Conservation (phyloP, 2,888 invertebrate species). For the Lepas anatifera region DNA sequence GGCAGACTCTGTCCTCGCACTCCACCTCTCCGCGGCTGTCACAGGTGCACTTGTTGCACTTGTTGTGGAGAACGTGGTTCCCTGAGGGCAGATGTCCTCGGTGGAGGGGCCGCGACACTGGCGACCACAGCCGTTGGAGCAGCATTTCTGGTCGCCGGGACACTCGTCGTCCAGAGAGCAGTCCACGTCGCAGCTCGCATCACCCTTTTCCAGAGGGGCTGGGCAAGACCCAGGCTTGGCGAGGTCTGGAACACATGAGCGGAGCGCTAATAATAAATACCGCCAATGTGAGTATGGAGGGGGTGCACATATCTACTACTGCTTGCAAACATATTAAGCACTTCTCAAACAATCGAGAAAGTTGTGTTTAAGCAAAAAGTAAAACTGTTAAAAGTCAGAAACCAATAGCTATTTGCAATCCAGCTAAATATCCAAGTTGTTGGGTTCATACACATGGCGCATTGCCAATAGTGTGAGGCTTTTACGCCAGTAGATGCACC, state of each 20-base stretch:
- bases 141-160: neutral
- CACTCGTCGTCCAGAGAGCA: neutral
- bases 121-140: slow-evolving; percentile 11
- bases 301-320: too few species aligned
- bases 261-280: too few species aligned
- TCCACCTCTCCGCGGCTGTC: neutral
- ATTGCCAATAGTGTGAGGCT: too few species aligned
- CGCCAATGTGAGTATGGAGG: too few species aligned
- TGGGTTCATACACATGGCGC: too few species aligned
- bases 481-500: too few species aligned
- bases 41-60: slow-evolving; percentile 9
- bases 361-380: too few species aligned
- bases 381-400: too few species aligned
- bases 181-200: neutral
- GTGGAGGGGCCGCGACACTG: neutral
- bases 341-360: too few species aligned
- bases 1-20: neutral
- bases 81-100: neutral
- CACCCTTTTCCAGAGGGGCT: neutral
- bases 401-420: too few species aligned
- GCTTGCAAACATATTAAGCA: too few species aligned
- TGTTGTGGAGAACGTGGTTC: slow-evolving; percentile 12
- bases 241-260: neutral
- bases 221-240: slow-evolving; percentile 1
- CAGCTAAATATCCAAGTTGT: too few species aligned